Percentiles rank a stretch among this genome's conserved stretches.
phyloP scores from a whole-genome alignment of 2,113 vertebrate species.

The Phyllopteryx taeniolatus region DNA sequence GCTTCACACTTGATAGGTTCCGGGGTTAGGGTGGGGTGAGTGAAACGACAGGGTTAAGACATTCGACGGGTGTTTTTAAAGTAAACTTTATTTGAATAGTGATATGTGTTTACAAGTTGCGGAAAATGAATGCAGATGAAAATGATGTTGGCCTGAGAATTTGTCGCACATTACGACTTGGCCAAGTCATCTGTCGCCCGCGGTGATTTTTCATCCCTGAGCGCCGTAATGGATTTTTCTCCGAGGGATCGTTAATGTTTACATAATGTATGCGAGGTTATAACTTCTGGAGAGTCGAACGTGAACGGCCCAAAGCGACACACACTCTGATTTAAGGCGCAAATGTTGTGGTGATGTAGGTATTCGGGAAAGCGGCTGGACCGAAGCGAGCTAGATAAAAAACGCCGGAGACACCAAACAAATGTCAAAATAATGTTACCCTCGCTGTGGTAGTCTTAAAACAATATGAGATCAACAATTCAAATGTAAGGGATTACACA shows the following conservation, averaged over 20 bases:
- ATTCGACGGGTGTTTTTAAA: no score
- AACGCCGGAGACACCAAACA: neutral
- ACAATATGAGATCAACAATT: neutral
- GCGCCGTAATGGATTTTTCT: neutral
- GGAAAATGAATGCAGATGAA: neutral
- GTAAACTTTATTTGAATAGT: no score
- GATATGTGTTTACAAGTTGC: neutral
- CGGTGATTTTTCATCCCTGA: neutral
- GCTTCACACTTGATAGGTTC: no score
- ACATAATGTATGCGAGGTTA: neutral
- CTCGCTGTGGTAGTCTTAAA: neutral
- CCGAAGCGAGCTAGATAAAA: neutral
- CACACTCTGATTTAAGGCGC: neutral
- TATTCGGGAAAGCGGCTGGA: neutral
- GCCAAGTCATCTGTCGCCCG: neutral
- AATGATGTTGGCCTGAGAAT: no score
- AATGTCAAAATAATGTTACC: no score
- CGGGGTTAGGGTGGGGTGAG: no score
- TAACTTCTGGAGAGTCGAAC: neutral
- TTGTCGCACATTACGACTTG: neutral
- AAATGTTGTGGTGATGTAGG: neutral
- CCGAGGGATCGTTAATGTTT: neutral
- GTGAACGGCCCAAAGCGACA: neutral
- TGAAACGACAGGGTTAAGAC: no score
- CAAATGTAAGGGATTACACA: neutral